A percentile compares a stretch with the other conserved stretches of the same genome.
Evolutionary conservation across 2,888 invertebrate genomes (phyloP).

Genomic region (Parnassius orleans): DNA sequence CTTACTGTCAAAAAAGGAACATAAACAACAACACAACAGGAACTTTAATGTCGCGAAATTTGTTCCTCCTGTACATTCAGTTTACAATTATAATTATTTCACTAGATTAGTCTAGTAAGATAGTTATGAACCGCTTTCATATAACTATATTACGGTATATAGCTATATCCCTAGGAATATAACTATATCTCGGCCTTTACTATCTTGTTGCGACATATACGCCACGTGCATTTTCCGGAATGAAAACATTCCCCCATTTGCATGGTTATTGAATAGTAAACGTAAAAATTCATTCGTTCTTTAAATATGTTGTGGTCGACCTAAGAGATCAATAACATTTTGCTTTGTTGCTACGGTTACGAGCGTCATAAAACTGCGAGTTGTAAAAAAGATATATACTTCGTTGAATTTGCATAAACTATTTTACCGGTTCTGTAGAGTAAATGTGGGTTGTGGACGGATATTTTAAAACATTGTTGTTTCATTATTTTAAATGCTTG

Average conservation of each 20-base stretch:
- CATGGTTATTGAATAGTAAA: not conserved
- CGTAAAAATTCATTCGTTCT: not conserved
- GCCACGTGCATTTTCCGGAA: no score
- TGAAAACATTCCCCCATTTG: not conserved
- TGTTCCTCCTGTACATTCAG: no score
- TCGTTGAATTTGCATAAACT: conserved; percentile 23
- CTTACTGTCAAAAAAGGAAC: no score
- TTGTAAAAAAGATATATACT: conserved; percentile 19
- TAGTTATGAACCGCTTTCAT: no score
- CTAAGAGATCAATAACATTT: conserved; percentile 23
- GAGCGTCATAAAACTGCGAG: conserved; percentile 19
- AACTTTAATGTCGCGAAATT: no score
- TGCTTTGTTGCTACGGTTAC: conserved; percentile 21
- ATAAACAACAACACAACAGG: no score
- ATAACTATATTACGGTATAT: no score
- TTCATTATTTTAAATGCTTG: not conserved
- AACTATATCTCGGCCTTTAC: no score
- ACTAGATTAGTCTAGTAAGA: no score
- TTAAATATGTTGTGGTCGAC: conserved; percentile 5
- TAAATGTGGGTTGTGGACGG: not conserved
- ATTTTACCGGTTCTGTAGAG: conserved; percentile 13
- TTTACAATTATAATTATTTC: no score
- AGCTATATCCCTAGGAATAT: no score
- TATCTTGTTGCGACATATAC: no score
- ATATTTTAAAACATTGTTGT: not conserved